Evolutionary conservation across 2,888 invertebrate genomes (phyloP).

Genomic region (Drosophila birchii): DNA sequence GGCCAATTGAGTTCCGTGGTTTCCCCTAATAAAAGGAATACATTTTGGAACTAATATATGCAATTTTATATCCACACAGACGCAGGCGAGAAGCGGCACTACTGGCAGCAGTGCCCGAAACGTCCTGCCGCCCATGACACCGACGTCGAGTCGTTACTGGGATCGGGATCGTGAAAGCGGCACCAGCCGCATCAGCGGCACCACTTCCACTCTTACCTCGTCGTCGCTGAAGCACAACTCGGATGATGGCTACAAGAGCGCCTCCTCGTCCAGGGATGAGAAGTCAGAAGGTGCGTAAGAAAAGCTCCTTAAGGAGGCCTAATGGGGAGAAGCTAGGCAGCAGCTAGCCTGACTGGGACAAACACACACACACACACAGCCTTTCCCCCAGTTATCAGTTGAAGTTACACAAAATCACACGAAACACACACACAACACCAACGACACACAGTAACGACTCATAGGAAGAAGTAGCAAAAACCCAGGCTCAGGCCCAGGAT

Average conservation of each 20-base stretch:
- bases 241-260: conserved; percentile 73
- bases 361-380: neutral
- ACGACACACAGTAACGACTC: neutral
- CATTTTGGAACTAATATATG: neutral
- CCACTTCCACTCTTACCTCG: conserved; percentile 67
- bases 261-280: conserved; percentile 69
- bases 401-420: neutral
- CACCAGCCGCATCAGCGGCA: conserved; percentile 63
- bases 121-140: conserved; percentile 83
- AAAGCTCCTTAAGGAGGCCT: neutral
- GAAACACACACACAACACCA: neutral
- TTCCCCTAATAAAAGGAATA: too few species aligned
- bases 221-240: conserved; percentile 65
- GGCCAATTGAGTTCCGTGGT: neutral
- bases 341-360: neutral
- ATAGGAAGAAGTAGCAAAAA: too few species aligned
- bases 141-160: conserved; percentile 82
- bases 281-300: conserved; percentile 77
- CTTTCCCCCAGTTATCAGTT: conserved; percentile 9
- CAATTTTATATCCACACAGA: conserved; percentile 2
- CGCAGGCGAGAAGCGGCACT: conserved; percentile 73
- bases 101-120: conserved; percentile 64
- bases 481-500: neutral
- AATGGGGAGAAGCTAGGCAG: neutral
- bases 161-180: conserved; percentile 80